phyloP scores from a whole-genome alignment of 2,113 vertebrate genomes.

The Tretioscincus oriximinensis region DNA sequence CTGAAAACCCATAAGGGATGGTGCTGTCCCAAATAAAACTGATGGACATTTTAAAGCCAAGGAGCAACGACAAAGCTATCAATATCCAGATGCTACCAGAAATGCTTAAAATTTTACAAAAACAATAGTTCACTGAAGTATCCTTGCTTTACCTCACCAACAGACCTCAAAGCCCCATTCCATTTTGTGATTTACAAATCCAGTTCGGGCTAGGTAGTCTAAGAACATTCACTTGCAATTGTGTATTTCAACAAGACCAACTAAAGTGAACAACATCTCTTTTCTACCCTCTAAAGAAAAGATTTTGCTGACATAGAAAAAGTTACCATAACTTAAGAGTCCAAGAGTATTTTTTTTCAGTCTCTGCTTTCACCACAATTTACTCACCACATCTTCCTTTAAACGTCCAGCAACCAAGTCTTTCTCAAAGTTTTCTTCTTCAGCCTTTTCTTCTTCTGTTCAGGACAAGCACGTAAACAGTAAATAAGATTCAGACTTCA shows the following conservation, averaged over 20 bases:
- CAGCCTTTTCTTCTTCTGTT: conserved; percentile 83
- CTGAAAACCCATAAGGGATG: too few species aligned
- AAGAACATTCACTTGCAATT: not conserved
- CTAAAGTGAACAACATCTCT: not conserved
- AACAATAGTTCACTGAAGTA: not conserved
- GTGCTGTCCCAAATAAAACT: too few species aligned
- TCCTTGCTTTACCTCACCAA: not conserved
- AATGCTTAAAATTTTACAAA: too few species aligned
- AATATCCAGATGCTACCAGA: too few species aligned
- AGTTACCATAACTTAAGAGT: too few species aligned
- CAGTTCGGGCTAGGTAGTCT: not conserved
- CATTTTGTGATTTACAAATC: not conserved
- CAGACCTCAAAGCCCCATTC: not conserved
- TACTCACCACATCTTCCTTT: conserved; percentile 90
- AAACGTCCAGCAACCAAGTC: conserved; percentile 85
- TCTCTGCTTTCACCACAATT: too few species aligned
- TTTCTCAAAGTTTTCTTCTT: conserved; percentile 74
- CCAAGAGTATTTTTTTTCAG: not conserved
- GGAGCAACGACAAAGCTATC: too few species aligned
- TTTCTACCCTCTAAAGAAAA: not conserved
- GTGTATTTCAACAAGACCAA: not conserved
- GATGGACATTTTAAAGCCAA: too few species aligned
- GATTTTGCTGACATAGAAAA: not conserved
- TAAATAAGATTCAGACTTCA: not conserved
- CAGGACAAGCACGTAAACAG: conserved; percentile 9